Conservation (phyloP, 2,113 vertebrate species). For the Ptilonorhynchus violaceus region DNA sequence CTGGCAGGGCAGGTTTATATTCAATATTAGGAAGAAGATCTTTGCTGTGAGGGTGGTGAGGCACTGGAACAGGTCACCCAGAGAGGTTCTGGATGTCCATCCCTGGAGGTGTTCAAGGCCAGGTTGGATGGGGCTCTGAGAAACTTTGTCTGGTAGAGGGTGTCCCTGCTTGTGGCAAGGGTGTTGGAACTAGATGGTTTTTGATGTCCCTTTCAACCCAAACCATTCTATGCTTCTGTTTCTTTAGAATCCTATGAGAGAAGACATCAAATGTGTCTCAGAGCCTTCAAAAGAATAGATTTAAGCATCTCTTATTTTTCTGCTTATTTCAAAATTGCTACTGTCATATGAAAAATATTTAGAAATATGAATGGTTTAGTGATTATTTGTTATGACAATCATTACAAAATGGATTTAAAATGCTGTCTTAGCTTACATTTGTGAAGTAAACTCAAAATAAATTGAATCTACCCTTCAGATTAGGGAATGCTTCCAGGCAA, state of each 20-base stretch:
- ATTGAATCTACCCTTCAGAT: neutral
- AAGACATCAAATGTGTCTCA: neutral
- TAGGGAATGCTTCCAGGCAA: neutral
- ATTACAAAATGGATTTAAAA: neutral
- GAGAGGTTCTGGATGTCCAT: neutral
- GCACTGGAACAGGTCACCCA: neutral
- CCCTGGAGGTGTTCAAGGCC: neutral
- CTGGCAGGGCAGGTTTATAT: neutral
- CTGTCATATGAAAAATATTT: neutral
- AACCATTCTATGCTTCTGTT: neutral
- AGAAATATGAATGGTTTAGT: neutral
- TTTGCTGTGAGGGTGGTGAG: neutral
- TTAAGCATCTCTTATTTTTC: neutral
- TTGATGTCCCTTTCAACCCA: neutral
- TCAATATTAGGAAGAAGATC: neutral
- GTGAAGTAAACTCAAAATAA: neutral
- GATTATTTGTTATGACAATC: neutral
- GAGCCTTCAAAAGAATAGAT: neutral
- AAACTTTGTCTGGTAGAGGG: neutral
- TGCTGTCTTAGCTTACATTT: neutral
- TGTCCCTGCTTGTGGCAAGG: neutral
- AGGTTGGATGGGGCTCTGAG: neutral
- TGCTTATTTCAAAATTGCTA: neutral
- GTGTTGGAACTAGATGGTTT: neutral
- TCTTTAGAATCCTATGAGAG: neutral